phyloP scores from a whole-genome alignment of 2,888 invertebrate species.

The Leucoptera coffeella region DNA sequence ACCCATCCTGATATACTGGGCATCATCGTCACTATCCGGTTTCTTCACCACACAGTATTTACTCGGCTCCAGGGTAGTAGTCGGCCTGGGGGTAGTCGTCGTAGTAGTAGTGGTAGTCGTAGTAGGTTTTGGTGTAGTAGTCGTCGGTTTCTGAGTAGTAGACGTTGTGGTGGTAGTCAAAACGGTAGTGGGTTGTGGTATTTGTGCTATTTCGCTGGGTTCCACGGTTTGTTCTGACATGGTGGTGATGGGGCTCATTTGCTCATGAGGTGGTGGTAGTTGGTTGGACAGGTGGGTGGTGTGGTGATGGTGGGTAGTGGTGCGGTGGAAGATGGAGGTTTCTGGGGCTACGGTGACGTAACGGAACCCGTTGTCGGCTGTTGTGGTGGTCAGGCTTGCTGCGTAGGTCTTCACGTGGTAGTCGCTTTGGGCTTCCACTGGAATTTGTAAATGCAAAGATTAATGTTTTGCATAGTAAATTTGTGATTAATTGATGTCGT shows the following conservation, averaged over 20 bases:
- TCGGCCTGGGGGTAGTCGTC: slow-evolving; percentile 48
- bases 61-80: slow-evolving; percentile 52
- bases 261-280: slow-evolving; percentile 14
- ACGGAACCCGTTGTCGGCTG: slow-evolving; percentile 35
- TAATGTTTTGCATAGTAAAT: no score
- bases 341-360: slow-evolving; percentile 39
- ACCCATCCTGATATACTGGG: slow-evolving; percentile 78
- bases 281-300: slow-evolving; percentile 19
- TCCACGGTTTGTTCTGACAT: slow-evolving; percentile 38
- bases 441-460: no score
- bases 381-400: slow-evolving; percentile 27
- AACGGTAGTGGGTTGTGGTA: slow-evolving; percentile 24
- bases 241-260: slow-evolving; percentile 30
- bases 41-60: slow-evolving; percentile 80
- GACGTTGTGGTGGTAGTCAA: slow-evolving; percentile 21
- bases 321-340: slow-evolving; percentile 25
- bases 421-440: slow-evolving; percentile 86
- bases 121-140: slow-evolving; percentile 32
- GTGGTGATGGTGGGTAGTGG: slow-evolving; percentile 37
- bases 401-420: slow-evolving; percentile 62
- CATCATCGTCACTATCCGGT: slow-evolving; percentile 67
- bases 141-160: slow-evolving; percentile 16
- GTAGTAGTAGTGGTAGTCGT: slow-evolving; percentile 26
- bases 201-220: slow-evolving; percentile 34
- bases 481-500: no score